phyloP scores from a whole-genome alignment of 2,888 invertebrate species.

The Sinopyrophorus schimmeli region DNA sequence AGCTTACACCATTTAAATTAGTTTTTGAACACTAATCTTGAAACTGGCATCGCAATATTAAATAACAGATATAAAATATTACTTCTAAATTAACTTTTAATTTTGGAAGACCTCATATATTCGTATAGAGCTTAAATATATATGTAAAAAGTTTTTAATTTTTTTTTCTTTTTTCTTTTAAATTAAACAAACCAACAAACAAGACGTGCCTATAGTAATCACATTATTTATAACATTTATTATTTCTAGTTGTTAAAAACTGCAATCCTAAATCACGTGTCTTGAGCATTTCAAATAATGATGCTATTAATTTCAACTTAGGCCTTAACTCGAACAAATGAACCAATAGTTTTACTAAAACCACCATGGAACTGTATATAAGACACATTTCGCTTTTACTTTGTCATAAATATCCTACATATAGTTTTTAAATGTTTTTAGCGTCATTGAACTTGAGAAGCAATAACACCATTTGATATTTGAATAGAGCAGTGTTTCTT shows the following conservation, averaged over 20 bases:
- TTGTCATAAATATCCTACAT: no score
- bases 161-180: no score
- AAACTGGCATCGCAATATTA: not conserved
- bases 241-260: conserved; percentile 25
- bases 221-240: conserved; percentile 28
- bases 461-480: no score
- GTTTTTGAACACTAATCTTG: not conserved
- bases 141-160: no score
- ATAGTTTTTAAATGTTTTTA: no score
- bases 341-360: no score
- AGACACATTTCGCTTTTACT: no score
- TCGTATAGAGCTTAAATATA: not conserved
- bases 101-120: conserved; percentile 46
- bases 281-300: conserved; percentile 17
- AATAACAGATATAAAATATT: conserved; percentile 1
- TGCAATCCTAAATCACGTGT: conserved; percentile 21
- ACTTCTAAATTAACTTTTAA: conserved; percentile 36
- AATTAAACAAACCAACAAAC: conserved; percentile 1
- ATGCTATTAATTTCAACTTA: conserved; percentile 18
- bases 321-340: no score
- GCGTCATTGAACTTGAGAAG: no score
- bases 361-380: no score
- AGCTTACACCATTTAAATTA: not conserved
- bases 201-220: conserved; percentile 30
- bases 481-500: no score